A percentile compares a stretch with the other conserved stretches of the same genome.
Conservation (phyloP, 2,797 vertebrate species). For the Anabacerthia variegaticeps region DNA sequence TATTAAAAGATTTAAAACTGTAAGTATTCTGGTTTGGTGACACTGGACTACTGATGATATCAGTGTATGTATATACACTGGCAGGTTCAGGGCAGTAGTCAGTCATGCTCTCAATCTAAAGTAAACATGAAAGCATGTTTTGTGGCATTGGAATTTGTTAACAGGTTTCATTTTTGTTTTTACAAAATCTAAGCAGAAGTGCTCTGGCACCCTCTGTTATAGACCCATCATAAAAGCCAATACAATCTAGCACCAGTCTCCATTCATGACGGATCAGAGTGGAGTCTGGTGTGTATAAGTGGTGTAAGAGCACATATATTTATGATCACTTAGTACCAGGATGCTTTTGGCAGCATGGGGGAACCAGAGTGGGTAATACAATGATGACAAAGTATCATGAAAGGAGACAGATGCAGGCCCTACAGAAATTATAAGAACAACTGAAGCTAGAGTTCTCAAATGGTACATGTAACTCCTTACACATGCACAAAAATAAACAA, state of each 20-base stretch:
- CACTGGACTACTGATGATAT: background rate
- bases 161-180: background rate
- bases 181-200: background rate
- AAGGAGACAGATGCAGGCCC: background rate
- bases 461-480: background rate
- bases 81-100: background rate
- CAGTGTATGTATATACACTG: fast-evolving
- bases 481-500: background rate
- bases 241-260: background rate
- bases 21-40: background rate
- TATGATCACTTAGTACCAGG: background rate
- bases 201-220: background rate
- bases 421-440: background rate
- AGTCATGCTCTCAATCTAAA: background rate
- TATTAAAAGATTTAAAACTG: fast-evolving
- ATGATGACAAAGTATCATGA: background rate
- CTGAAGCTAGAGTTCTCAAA: background rate
- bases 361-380: background rate
- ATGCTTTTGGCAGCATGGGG: background rate
- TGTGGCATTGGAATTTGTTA: background rate
- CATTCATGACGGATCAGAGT: background rate
- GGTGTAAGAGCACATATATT: background rate
- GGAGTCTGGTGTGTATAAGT: background rate
- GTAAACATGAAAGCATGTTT: background rate
- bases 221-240: background rate